Evolutionary conservation across 2,113 vertebrate species (phyloP).

Genomic region (Camelus bactrianus): DNA sequence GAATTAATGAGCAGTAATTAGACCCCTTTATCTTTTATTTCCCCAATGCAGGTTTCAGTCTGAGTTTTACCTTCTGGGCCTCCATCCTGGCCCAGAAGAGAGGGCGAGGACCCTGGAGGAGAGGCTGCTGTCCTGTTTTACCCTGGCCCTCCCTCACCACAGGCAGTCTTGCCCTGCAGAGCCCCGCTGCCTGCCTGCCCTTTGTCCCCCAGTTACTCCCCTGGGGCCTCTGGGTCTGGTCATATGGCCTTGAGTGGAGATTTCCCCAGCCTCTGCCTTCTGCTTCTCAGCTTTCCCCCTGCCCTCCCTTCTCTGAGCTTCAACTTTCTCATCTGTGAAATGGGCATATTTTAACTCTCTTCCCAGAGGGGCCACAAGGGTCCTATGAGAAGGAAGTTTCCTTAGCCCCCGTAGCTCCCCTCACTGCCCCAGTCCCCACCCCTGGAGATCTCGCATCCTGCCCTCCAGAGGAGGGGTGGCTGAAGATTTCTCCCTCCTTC

Average conservation of each 20-base stretch:
- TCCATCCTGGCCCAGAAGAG: not conserved
- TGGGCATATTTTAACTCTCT: not conserved
- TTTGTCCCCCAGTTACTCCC: not conserved
- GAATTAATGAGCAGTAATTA: constrained; percentile 77
- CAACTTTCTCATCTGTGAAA: not conserved
- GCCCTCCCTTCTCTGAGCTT: not conserved
- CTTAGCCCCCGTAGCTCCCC: fast-evolving
- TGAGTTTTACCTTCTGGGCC: constrained; percentile 30
- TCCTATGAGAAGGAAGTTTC: not conserved
- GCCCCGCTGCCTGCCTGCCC: not conserved
- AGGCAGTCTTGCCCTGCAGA: not conserved
- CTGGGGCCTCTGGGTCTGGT: not conserved
- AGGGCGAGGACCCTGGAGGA: not conserved
- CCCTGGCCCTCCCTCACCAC: not conserved
- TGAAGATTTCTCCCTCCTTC: not conserved
- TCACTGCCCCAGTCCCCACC: not conserved
- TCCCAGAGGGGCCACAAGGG: not conserved
- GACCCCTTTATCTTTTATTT: constrained; percentile 60
- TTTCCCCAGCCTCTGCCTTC: not conserved
- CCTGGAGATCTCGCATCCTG: not conserved
- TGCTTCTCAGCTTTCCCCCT: not conserved
- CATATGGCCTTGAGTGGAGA: not conserved
- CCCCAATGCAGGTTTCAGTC: not conserved
- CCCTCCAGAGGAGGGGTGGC: not conserved
- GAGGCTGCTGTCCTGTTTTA: not conserved